Evolutionary conservation across 1,140 invertebrate genomes (phyloP).

Genomic region (Colletes gigas): DNA sequence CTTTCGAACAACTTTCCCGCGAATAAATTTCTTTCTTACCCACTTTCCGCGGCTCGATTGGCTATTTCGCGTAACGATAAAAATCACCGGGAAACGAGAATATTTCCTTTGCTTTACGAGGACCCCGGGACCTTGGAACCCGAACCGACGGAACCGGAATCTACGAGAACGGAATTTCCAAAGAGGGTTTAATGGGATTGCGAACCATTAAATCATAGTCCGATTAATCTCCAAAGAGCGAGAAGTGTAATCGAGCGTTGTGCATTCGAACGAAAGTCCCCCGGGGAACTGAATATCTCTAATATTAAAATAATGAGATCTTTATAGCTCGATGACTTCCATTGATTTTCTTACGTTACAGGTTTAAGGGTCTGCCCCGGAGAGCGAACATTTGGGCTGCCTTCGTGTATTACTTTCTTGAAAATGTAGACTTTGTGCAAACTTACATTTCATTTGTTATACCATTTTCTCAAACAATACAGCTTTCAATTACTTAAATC

Average conservation of each 20-base stretch:
- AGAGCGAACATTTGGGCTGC: no score
- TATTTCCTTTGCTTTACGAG: slow-evolving; percentile 25
- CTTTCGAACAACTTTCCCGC: background rate
- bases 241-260: slow-evolving; percentile 33
- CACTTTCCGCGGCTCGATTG: background rate
- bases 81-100: background rate
- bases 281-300: slow-evolving; percentile 13
- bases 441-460: no score
- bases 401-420: no score
- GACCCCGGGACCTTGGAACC: background rate
- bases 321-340: background rate
- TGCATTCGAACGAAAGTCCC: slow-evolving; percentile 18
- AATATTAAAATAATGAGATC: slow-evolving; percentile 33
- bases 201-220: slow-evolving; percentile 40
- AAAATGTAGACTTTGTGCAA: no score
- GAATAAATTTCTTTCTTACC: slow-evolving; percentile 13
- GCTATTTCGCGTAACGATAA: background rate
- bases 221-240: slow-evolving; percentile 44
- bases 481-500: no score
- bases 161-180: slow-evolving; percentile 23
- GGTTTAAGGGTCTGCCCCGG: no score
- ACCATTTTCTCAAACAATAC: no score
- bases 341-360: slow-evolving; percentile 1
- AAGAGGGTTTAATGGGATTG: slow-evolving; percentile 22
- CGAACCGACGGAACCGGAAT: background rate